These are phyloP conservation scores for Alectura lathami DNA, from an alignment of 2,113 vertebrate species.

Conservation along the genomic window DNA sequence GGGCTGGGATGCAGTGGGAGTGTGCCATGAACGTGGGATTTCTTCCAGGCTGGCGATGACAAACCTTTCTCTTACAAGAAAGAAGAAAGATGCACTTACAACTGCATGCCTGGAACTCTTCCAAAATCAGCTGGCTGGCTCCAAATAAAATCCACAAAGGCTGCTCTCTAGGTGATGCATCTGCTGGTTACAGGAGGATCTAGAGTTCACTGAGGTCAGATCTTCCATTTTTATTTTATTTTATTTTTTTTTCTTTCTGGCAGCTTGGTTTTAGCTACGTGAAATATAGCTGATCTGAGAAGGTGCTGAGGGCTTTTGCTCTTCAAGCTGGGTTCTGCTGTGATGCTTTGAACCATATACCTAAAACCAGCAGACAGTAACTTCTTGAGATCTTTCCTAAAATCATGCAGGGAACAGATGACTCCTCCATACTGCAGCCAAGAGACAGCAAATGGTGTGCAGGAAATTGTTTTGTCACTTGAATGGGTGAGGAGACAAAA, in stretches of 20 bases:
- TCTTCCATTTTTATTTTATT: no score
- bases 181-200: not conserved
- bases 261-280: not conserved
- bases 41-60: not conserved
- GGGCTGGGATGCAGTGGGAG: not conserved
- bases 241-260: no score
- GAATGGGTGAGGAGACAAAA: not conserved
- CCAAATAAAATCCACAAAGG: not conserved
- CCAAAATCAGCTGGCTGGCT: not conserved
- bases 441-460: not conserved
- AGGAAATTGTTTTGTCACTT: not conserved
- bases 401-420: not conserved
- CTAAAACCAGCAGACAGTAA: not conserved
- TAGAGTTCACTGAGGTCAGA: not conserved
- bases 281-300: not conserved
- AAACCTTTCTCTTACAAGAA: not conserved
- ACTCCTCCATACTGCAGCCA: not conserved
- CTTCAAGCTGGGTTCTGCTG: not conserved
- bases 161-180: not conserved
- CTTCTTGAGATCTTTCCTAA: not conserved
- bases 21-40: not conserved
- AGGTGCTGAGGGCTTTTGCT: not conserved
- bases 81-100: not conserved
- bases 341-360: not conserved
- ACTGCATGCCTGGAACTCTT: not conserved